A percentile compares a stretch with the other conserved stretches of the same genome.
Conservation (phyloP, 1,140 invertebrate species). For the Stenopsyche tienmushanensis region DNA sequence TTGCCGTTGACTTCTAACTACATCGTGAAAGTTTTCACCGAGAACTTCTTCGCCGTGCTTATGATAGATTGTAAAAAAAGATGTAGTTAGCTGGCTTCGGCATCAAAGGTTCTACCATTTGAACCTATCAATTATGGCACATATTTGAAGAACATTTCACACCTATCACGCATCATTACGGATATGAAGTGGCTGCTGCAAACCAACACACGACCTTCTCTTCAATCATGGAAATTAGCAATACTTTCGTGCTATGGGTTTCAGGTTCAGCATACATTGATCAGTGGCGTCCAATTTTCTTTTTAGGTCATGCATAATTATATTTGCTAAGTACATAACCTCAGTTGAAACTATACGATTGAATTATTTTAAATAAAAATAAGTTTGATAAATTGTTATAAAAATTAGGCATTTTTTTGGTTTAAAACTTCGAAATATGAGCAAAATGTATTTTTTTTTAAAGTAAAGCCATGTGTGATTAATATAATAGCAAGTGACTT, state of each 20-base stretch:
- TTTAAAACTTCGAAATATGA: no score
- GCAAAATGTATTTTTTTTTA: no score
- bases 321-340: no score
- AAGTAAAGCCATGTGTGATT: no score
- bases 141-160: conserved; percentile 24
- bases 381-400: no score
- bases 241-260: conserved; percentile 17
- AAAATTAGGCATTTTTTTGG: no score
- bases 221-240: conserved; percentile 19
- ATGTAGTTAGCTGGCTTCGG: not conserved
- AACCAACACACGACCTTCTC: conserved; percentile 16
- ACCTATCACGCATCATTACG: conserved; percentile 24
- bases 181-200: conserved; percentile 8
- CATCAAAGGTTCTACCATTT: conserved; percentile 4
- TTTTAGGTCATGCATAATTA: no score
- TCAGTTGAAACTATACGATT: no score
- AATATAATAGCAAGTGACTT: no score
- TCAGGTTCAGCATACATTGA: not conserved
- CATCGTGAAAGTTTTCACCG: not conserved
- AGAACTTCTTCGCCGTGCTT: no score
- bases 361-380: no score
- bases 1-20: no score
- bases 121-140: conserved; percentile 15
- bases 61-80: not conserved
- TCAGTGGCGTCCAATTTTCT: conserved; percentile 1